These are phyloP conservation scores for Liopterus haemorrhoidalis DNA, from an alignment of 2,888 invertebrate species.

Conservation along the genomic window DNA sequence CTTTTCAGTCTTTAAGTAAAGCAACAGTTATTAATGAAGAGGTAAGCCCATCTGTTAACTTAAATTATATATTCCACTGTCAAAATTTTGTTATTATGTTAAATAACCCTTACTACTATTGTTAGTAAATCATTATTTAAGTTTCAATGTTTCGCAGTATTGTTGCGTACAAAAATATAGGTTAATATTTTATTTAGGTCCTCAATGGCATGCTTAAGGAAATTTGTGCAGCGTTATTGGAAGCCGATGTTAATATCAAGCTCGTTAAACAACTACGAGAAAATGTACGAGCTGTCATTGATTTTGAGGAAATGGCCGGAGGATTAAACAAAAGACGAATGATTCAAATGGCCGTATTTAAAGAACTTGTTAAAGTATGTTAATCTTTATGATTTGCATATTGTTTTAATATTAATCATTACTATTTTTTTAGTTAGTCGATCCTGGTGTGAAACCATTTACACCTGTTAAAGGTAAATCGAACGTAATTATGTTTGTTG, in stretches of 20 bases:
- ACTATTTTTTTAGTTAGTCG: conserved; percentile 65
- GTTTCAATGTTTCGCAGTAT: too few species aligned
- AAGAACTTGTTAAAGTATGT: conserved; percentile 88
- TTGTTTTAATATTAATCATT: conserved; percentile 4
- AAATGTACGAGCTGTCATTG: conserved; percentile 95
- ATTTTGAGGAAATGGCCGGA: conserved; percentile 99
- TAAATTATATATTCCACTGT: conserved; percentile 11
- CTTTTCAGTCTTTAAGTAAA: conserved; percentile 93
- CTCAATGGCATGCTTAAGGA: conserved; percentile 99
- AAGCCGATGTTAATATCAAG: conserved; percentile 95
- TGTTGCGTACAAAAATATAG: not conserved
- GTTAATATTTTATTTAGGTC: conserved; percentile 57
- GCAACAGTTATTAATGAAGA: conserved; percentile 98
- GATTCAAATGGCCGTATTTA: conserved; percentile 98
- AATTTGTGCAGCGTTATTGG: conserved; percentile 93
- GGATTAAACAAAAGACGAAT: conserved; percentile 96
- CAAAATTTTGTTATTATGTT: conserved; percentile 6
- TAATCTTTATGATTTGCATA: not conserved
- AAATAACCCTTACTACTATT: conserved; percentile 4
- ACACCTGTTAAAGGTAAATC: conserved; percentile 91
- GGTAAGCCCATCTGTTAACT: conserved; percentile 51
- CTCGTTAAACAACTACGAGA: conserved; percentile 92
- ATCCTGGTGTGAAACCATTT: conserved; percentile 96
- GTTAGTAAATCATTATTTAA: conserved; percentile 11
- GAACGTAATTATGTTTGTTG: conserved; percentile 99